These are phyloP conservation scores for Typhlichthys eigenmanni DNA, from an alignment of 2,797 vertebrate species.

Conservation along the genomic window DNA sequence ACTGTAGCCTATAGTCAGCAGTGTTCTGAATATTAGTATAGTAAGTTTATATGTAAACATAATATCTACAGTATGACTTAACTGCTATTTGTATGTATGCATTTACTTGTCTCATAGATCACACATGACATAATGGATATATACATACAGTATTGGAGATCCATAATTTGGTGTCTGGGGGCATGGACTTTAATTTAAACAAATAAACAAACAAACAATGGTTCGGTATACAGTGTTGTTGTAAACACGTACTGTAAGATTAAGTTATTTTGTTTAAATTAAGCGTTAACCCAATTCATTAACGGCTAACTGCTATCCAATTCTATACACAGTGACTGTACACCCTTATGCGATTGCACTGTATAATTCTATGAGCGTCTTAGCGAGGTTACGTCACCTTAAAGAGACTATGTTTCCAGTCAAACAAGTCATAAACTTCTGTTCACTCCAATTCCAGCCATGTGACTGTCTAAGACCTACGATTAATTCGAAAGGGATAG, in stretches of 20 bases:
- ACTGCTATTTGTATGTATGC: too few species aligned
- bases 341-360: constrained; percentile 51
- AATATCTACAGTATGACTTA: too few species aligned
- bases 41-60: too few species aligned
- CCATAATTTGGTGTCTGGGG: too few species aligned
- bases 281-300: constrained; percentile 29
- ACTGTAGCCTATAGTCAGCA: constrained; percentile 2
- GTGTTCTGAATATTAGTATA: too few species aligned
- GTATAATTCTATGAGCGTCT: constrained; percentile 37
- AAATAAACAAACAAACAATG: too few species aligned
- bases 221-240: too few species aligned
- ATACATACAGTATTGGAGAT: too few species aligned
- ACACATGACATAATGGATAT: too few species aligned
- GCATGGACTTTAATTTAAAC: too few species aligned
- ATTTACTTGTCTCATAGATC: too few species aligned
- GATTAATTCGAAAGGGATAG: constrained; percentile 11
- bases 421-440: constrained; percentile 60
- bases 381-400: constrained; percentile 48
- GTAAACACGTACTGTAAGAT: neutral
- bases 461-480: constrained; percentile 40
- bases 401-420: constrained; percentile 68
- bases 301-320: constrained; percentile 45
- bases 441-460: constrained; percentile 52
- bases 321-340: neutral
- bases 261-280: constrained; percentile 46